phyloP scores from a whole-genome alignment of 2,888 invertebrate species.

The Dermolepida albohirtum region DNA sequence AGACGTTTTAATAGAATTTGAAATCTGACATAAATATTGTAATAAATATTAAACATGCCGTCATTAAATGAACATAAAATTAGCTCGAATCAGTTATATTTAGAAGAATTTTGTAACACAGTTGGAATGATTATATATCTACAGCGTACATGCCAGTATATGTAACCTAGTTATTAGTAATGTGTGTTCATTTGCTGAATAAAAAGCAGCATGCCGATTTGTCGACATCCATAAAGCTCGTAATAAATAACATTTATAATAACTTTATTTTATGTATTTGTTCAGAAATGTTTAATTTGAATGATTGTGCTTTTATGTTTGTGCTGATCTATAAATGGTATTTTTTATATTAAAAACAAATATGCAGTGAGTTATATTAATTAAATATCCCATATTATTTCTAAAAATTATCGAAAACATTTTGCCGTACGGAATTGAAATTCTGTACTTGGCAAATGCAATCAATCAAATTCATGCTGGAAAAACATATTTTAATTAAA shows the following conservation, averaged over 20 bases:
- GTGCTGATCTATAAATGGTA: too few species aligned
- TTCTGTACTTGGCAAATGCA: too few species aligned
- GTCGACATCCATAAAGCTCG: constrained; percentile 3
- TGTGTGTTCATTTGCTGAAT: constrained; percentile 7
- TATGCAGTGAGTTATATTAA: too few species aligned
- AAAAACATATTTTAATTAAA: too few species aligned
- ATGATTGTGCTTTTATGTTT: too few species aligned
- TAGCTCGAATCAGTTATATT: constrained; percentile 38
- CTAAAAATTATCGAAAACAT: too few species aligned
- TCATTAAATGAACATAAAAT: constrained; percentile 40
- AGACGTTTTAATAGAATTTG: constrained; percentile 25
- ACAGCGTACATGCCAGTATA: constrained; percentile 17
- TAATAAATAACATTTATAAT: constrained; percentile 10
- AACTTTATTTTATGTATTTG: neutral
- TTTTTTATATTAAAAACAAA: too few species aligned
- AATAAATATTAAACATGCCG: constrained; percentile 40
- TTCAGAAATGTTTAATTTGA: too few species aligned
- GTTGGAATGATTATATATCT: constrained; percentile 35
- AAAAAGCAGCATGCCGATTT: constrained; percentile 6
- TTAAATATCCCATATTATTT: too few species aligned
- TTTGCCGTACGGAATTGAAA: too few species aligned
- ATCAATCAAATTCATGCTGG: too few species aligned
- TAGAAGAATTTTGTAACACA: constrained; percentile 39
- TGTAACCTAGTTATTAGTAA: constrained; percentile 39
- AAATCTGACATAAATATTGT: constrained; percentile 26